Conservation (phyloP, 2,888 invertebrate genomes). For the Elysia crispata region DNA sequence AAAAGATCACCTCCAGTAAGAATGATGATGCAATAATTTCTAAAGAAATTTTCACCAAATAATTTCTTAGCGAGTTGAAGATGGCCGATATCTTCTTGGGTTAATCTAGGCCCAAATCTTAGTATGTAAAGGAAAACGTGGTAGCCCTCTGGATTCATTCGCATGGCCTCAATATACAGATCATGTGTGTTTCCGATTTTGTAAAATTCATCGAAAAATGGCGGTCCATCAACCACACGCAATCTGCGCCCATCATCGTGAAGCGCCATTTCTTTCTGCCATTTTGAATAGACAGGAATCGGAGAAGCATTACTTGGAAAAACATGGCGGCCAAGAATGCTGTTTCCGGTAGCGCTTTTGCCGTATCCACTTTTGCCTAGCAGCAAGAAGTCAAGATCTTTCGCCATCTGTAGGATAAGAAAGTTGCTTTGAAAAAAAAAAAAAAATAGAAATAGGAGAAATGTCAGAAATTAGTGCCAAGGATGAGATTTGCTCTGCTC, state of each 20-base stretch:
- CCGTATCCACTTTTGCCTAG: constrained; percentile 21
- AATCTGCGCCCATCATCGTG: neutral
- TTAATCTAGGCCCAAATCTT: neutral
- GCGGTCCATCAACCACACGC: neutral
- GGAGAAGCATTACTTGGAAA: neutral
- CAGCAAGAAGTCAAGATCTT: neutral
- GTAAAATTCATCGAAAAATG: no score
- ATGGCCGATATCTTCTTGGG: neutral
- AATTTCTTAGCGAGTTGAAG: neutral
- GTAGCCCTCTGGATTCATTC: neutral
- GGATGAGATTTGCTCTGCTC: no score
- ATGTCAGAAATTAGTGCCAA: no score
- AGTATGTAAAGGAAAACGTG: neutral
- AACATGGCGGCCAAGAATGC: neutral
- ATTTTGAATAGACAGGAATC: neutral
- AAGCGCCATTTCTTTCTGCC: neutral
- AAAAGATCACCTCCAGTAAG: neutral
- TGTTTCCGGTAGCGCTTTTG: constrained; percentile 9
- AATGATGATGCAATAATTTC: neutral
- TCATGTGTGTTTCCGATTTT: neutral
- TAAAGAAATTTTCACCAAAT: neutral
- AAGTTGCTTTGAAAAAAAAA: neutral
- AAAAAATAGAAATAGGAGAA: neutral
- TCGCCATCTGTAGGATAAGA: neutral
- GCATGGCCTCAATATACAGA: neutral